Conservation (phyloP, 2,113 vertebrate genomes). For the Rynchops niger region DNA sequence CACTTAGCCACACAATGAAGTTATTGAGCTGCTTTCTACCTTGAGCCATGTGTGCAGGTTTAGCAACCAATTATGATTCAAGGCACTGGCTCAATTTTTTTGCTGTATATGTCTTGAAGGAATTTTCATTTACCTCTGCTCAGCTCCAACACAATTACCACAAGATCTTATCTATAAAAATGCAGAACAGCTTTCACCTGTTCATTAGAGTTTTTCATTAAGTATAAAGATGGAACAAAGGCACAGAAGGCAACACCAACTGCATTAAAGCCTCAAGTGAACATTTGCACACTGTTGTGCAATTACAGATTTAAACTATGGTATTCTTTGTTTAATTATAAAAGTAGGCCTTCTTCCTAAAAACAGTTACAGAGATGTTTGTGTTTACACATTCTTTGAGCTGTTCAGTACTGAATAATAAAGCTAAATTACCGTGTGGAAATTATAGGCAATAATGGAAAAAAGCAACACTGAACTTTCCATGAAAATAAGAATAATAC, state of each 20-base stretch:
- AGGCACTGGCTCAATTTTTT: not conserved
- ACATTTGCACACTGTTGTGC: not conserved
- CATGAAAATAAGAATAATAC: not conserved
- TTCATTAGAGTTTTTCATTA: conserved; percentile 25
- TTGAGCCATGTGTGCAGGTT: not conserved
- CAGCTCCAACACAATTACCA: conserved; percentile 40
- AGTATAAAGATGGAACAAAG: conserved; percentile 9
- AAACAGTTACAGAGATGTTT: not conserved
- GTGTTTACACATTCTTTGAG: not conserved
- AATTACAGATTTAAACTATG: conserved; percentile 12
- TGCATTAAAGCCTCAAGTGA: not conserved
- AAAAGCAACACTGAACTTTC: not conserved
- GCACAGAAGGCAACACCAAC: not conserved
- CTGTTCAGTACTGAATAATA: not conserved
- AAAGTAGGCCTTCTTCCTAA: not conserved
- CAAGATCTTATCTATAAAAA: conserved; percentile 50
- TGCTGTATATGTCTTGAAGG: not conserved
- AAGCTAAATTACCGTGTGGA: not conserved
- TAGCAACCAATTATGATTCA: not conserved
- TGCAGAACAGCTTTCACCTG: conserved; percentile 9
- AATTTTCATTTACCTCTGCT: conserved; percentile 33
- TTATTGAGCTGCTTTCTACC: not conserved
- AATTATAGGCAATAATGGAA: not conserved
- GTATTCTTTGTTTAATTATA: not conserved
- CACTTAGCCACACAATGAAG: not conserved